Evolutionary conservation across 2,888 invertebrate genomes (phyloP).

Genomic region (Drosophila niveifrons): DNA sequence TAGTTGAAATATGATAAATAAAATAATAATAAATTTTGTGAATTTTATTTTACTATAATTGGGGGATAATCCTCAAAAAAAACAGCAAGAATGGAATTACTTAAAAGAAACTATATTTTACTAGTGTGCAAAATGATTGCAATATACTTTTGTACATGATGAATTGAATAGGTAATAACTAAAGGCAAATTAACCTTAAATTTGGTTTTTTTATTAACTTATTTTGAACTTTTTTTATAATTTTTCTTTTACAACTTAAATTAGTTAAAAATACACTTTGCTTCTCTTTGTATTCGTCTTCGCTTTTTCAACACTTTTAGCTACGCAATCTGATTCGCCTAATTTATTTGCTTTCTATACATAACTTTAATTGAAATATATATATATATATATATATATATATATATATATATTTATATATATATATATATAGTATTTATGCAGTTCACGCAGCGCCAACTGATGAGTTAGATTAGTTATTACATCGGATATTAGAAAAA

Average conservation of each 20-base stretch:
- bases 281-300: slow-evolving; percentile 33
- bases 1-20: slow-evolving; percentile 64
- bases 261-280: slow-evolving; percentile 68
- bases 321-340: slow-evolving; percentile 62
- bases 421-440: slow-evolving; percentile 38
- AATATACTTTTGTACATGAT: background rate
- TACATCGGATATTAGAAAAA: slow-evolving; percentile 20
- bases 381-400: slow-evolving; percentile 28
- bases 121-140: background rate
- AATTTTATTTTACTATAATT: slow-evolving; percentile 4
- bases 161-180: background rate
- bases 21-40: slow-evolving; percentile 51
- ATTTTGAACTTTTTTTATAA: slow-evolving; percentile 44
- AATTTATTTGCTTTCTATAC: slow-evolving; percentile 43
- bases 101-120: slow-evolving; percentile 11
- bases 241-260: slow-evolving; percentile 61
- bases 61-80: too few species aligned
- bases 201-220: slow-evolving; percentile 41
- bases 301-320: slow-evolving; percentile 58
- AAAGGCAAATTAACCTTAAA: background rate
- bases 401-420: slow-evolving; percentile 20
- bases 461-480: slow-evolving; percentile 12
- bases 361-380: slow-evolving; percentile 40
- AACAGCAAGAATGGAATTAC: too few species aligned
- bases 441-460: slow-evolving; percentile 46